A percentile compares a stretch with the other conserved stretches of the same genome.
Conservation (phyloP, 2,888 invertebrate genomes). For the Heliconius ethilla region DNA sequence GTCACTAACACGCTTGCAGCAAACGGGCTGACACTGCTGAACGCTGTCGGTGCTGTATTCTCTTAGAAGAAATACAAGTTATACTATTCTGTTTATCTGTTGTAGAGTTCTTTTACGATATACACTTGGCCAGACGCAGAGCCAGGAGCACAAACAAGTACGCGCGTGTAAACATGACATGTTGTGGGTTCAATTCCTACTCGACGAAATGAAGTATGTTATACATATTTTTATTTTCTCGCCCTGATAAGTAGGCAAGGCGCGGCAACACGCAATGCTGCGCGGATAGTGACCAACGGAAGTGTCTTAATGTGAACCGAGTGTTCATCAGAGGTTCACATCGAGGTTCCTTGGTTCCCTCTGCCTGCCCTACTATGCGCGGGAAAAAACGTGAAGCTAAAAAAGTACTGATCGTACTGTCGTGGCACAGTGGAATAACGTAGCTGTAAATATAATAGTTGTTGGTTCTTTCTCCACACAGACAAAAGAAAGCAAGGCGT, state of each 20-base stretch:
- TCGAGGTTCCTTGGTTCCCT: not conserved
- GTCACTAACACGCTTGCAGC: no score
- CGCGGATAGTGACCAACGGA: not conserved
- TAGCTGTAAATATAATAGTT: no score
- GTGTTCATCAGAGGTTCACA: not conserved
- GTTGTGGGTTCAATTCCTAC: not conserved
- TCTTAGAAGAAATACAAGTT: no score
- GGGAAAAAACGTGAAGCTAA: not conserved
- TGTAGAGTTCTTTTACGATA: no score
- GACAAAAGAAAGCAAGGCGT: no score
- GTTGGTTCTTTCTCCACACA: no score
- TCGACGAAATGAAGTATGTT: no score
- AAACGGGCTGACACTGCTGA: no score
- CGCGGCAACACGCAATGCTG: not conserved
- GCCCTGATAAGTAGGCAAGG: not conserved
- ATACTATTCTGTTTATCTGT: no score
- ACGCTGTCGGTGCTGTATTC: no score
- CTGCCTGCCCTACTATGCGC: not conserved
- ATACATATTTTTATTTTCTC: not conserved
- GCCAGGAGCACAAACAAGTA: not conserved
- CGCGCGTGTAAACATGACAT: not conserved
- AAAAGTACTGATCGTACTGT: not conserved
- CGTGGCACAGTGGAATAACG: no score
- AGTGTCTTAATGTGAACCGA: not conserved
- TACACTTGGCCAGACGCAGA: not conserved